Base-by-base conservation (phyloP, 2,113 vertebrate species). In the Melanotaenia duboulayi region DNA sequence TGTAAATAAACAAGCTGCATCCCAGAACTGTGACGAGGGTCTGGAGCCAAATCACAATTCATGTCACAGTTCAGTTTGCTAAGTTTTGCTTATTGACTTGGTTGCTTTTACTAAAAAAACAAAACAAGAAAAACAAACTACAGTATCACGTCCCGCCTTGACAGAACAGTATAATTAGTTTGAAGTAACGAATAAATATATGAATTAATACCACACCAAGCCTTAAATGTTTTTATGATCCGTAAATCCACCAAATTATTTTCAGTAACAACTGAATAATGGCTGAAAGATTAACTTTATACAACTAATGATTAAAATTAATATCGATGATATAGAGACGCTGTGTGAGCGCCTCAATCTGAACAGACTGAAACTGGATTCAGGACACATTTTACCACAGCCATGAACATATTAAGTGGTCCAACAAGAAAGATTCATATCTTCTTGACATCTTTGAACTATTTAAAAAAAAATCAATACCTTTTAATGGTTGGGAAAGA, bases 1-100 rank as follows among this genome's bases (percentile, higher is more conserved):
- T 68, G 83, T 84, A 83, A 87, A 80, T 85, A 90, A 90, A 88
- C 82, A 82, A 83, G 74, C 37, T 17, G 62, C 67, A 80, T 83
- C 64, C 24, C 35, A 59, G 80, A 78, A 80, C 68, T 44, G 13
- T 11, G 24, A 28, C 9, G 63, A 16, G 35, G 11, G n/a, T 17
- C 28, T 39, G n/a, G 42, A 74, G 75, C 39, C 51, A 48, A 80
- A 74, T 77, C 65, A 78, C 52, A 63, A n/a, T 70, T 70, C 23
- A 76, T 65, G 19, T 60, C 48, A 48, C 68, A 48, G 32, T 8
- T 6, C 4, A 35, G 6, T 6, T 6, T 28, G 6, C 28, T 28
- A 4, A 28, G 28, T 28, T 28, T 28, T 4, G 6, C 28, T 28
- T 28, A 28, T 28, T 28, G 28, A 28, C 28, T 28, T 28, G 28